A percentile compares a stretch with the other conserved stretches of the same genome.
Evolutionary conservation across 1,140 invertebrate species (phyloP).

Genomic region (Oreohelix idahoensis): DNA sequence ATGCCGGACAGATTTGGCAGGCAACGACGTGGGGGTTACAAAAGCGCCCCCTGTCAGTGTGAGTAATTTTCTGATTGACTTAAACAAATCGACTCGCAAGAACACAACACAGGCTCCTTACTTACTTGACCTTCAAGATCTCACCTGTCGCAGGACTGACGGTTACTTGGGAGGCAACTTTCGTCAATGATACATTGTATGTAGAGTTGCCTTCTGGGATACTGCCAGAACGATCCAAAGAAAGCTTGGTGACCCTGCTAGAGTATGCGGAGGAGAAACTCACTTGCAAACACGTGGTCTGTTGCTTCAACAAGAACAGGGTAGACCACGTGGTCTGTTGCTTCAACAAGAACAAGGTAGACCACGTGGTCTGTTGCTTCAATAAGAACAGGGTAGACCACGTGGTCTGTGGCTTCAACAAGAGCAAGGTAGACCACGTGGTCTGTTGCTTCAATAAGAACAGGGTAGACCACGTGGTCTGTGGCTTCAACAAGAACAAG

Average conservation of each 20-base stretch:
- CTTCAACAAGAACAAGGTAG: too few relatives aligned
- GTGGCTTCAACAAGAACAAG: constrained; percentile 87
- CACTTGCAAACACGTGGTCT: constrained; percentile 84
- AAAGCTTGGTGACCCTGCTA: constrained; percentile 89
- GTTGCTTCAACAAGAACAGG: constrained; percentile 87
- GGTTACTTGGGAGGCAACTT: constrained; percentile 85
- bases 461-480: too few relatives aligned
- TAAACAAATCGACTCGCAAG: constrained; percentile 40
- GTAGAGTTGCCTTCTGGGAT: constrained; percentile 88
- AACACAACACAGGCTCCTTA: constrained; percentile 11
- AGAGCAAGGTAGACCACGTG: too few relatives aligned
- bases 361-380: too few relatives aligned
- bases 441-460: too few relatives aligned
- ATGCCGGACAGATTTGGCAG: constrained; percentile 74
- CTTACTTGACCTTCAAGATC: constrained; percentile 79
- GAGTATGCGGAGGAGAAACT: constrained; percentile 96
- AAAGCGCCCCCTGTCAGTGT: constrained; percentile 82
- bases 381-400: constrained; percentile 86
- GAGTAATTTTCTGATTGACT: constrained; percentile 48
- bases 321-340: too few relatives aligned
- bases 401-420: too few relatives aligned
- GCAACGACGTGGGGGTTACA: constrained; percentile 86
- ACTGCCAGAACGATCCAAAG: constrained; percentile 90
- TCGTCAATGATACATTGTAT: constrained; percentile 84
- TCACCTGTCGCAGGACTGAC: constrained; percentile 83